phyloP scores from a whole-genome alignment of 2,797 vertebrate species.

The Sebastes matsubarae region DNA sequence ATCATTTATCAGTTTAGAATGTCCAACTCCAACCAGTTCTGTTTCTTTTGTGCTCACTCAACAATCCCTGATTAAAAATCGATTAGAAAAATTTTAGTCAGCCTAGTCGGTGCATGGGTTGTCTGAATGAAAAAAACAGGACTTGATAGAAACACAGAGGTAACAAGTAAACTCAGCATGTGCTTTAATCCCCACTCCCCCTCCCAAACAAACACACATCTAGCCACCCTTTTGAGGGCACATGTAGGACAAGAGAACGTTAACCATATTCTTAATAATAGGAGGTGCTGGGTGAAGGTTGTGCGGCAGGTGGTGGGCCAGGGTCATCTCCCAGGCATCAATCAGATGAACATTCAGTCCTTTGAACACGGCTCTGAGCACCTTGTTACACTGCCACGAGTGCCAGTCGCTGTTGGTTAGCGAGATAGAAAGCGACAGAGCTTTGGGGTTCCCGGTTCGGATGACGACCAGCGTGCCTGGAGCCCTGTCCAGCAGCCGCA shows the following conservation, averaged over 20 bases:
- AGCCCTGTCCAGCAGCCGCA: not conserved
- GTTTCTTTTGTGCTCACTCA: no score
- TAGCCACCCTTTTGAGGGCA: constrained; percentile 74
- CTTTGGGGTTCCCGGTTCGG: constrained; percentile 85
- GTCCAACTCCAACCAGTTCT: no score
- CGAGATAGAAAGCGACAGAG: constrained; percentile 86
- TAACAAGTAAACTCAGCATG: not conserved
- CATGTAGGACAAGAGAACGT: constrained; percentile 87
- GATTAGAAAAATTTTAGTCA: not conserved
- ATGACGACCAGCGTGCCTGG: not conserved
- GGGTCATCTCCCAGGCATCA: constrained; percentile 94
- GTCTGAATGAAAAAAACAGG: not conserved
- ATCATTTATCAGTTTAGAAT: no score
- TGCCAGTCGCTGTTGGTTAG: constrained; percentile 94
- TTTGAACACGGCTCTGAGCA: constrained; percentile 90
- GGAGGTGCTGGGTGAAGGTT: constrained; percentile 87
- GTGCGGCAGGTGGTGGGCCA: constrained; percentile 90
- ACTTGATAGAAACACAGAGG: not conserved
- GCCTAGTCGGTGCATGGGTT: not conserved
- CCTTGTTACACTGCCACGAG: constrained; percentile 84
- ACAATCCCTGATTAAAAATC: not conserved
- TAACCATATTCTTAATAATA: constrained; percentile 91
- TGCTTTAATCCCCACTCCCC: not conserved
- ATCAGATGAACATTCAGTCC: constrained; percentile 86
- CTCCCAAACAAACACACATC: not conserved